phyloP scores from a whole-genome alignment of 2,888 invertebrate genomes.

The Prionchulus punctatus region DNA sequence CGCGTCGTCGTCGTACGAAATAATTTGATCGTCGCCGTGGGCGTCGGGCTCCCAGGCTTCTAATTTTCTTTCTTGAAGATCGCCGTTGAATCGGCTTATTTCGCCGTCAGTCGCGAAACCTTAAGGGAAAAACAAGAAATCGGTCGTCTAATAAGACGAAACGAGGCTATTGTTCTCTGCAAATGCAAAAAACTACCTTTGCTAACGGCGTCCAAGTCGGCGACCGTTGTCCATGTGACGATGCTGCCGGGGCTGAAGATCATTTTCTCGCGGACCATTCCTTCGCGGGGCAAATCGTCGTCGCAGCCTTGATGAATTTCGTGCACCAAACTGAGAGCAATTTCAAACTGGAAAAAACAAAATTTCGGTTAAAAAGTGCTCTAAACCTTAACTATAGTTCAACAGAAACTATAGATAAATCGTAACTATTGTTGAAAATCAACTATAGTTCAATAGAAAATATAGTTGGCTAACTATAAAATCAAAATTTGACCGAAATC shows the following conservation, averaged over 20 bases:
- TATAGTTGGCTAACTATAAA: too few species aligned
- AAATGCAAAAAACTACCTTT: slow-evolving; percentile 47
- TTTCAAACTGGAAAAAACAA: slow-evolving; percentile 50
- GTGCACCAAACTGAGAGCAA: slow-evolving; percentile 70
- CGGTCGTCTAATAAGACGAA: not conserved
- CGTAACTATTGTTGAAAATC: too few species aligned
- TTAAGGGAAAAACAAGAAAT: not conserved
- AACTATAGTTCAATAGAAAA: too few species aligned
- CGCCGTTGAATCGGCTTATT: slow-evolving; percentile 72
- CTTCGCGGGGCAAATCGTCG: slow-evolving; percentile 35
- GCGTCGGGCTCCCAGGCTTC: slow-evolving; percentile 64
- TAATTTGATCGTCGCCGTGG: slow-evolving; percentile 14
- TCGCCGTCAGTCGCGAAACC: slow-evolving; percentile 73
- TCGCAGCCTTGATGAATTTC: slow-evolving; percentile 45
- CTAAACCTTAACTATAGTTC: too few species aligned
- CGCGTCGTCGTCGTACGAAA: too few species aligned
- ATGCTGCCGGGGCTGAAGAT: slow-evolving; percentile 68
- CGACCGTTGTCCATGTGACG: slow-evolving; percentile 59
- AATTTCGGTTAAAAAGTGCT: not conserved
- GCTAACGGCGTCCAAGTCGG: slow-evolving; percentile 72
- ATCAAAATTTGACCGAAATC: not conserved
- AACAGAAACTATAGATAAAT: too few species aligned
- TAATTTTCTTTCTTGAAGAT: slow-evolving; percentile 51
- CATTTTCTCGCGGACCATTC: slow-evolving; percentile 56
- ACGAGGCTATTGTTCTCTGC: not conserved